A percentile compares a stretch with the other conserved stretches of the same genome.
phyloP scores from a whole-genome alignment of 2,113 vertebrate genomes.

The Gallinago jamesoni region DNA sequence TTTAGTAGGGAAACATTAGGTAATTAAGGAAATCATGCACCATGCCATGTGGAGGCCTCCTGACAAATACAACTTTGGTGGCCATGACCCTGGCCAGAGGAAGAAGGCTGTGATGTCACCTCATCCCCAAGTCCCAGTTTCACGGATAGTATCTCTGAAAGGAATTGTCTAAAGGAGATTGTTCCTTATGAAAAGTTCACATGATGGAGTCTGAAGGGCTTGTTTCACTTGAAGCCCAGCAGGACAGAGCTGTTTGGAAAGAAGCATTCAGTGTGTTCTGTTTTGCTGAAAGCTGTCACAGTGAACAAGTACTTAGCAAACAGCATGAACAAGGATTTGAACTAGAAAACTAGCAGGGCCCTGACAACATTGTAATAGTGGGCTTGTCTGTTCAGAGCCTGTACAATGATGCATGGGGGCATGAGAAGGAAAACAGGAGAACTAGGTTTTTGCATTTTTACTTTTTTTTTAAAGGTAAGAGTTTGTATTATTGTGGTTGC shows the following conservation, averaged over 20 bases:
- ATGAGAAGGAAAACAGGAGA: slow-evolving; percentile 37
- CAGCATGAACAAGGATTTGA: slow-evolving; percentile 99
- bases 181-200: slow-evolving; percentile 93
- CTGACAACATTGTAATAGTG: slow-evolving; percentile 90
- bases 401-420: slow-evolving; percentile 84
- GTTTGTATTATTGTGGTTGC: background rate
- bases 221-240: slow-evolving; percentile 91
- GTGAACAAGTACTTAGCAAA: slow-evolving; percentile 98
- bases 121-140: slow-evolving; percentile 81
- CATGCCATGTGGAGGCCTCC: slow-evolving; percentile 74
- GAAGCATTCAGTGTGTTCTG: slow-evolving; percentile 92
- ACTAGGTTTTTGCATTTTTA: background rate
- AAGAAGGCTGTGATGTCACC: slow-evolving; percentile 90
- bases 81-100: slow-evolving; percentile 83
- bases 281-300: slow-evolving; percentile 97
- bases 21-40: slow-evolving; percentile 74
- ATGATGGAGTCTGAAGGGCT: slow-evolving; percentile 95
- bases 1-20: slow-evolving; percentile 1
- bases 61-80: slow-evolving; percentile 89
- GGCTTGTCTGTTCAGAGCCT: slow-evolving; percentile 82
- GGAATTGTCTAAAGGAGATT: slow-evolving; percentile 90
- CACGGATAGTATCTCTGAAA: slow-evolving; percentile 84
- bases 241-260: slow-evolving; percentile 95
- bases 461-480: background rate
- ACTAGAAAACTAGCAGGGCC: slow-evolving; percentile 94